Evolutionary conservation across 2,113 vertebrate genomes (phyloP).

Genomic region (Carollia perspicillata): DNA sequence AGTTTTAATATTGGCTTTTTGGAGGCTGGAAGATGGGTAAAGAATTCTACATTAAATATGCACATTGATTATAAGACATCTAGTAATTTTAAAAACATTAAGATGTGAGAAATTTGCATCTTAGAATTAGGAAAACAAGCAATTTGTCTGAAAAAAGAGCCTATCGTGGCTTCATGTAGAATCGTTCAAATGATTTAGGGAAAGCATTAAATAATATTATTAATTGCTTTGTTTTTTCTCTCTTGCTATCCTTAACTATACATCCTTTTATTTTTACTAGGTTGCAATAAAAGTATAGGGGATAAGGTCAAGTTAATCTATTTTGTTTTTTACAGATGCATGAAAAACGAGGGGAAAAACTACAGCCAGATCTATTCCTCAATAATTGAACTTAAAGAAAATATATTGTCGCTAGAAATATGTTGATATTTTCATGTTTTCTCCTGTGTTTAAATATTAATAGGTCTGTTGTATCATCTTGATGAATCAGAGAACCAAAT

Average conservation of each 20-base stretch:
- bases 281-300: background rate
- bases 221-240: background rate
- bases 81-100: constrained; percentile 41
- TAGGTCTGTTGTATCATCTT: background rate
- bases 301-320: background rate
- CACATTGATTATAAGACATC: constrained; percentile 34
- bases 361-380: background rate
- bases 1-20: constrained; percentile 35
- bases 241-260: background rate
- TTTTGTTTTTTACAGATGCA: constrained; percentile 37
- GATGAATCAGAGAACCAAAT: constrained; percentile 21
- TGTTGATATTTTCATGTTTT: constrained; percentile 6
- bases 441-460: constrained; percentile 36
- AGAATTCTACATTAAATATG: constrained; percentile 20
- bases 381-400: background rate
- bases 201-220: constrained; percentile 34
- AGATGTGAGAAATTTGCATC: constrained; percentile 28
- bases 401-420: background rate
- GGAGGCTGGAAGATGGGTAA: background rate
- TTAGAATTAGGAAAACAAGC: constrained; percentile 54
- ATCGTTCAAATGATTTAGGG: constrained; percentile 53
- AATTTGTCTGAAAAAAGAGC: constrained; percentile 53
- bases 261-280: constrained; percentile 8
- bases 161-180: constrained; percentile 15
- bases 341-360: constrained; percentile 28